Percentiles rank a stretch among this genome's conserved stretches.
Conservation (phyloP, 2,113 vertebrate genomes). For the Pampusana beccarii region DNA sequence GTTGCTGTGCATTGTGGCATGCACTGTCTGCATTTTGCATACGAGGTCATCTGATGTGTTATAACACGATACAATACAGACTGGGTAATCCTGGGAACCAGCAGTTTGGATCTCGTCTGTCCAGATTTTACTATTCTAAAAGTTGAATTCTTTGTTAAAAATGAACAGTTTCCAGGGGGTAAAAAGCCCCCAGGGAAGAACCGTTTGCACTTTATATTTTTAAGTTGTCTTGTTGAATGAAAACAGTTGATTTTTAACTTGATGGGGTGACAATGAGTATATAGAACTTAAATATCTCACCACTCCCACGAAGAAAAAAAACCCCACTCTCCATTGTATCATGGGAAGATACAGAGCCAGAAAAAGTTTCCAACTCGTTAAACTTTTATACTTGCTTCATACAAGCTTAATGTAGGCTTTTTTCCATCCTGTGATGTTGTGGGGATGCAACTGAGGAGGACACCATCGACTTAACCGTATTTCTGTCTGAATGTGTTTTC, state of each 20-base stretch:
- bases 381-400: conserved; percentile 62
- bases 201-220: conserved; percentile 59
- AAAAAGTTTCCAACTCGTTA: conserved; percentile 61
- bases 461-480: not conserved
- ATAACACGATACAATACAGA: conserved; percentile 19
- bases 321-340: conserved; percentile 35
- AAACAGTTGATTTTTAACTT: conserved; percentile 56
- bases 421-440: conserved; percentile 16
- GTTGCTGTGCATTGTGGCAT: not conserved
- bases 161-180: conserved; percentile 47
- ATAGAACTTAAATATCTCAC: conserved; percentile 63
- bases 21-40: not conserved
- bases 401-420: conserved; percentile 55
- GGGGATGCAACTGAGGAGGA: not conserved
- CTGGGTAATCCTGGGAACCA: conserved; percentile 53
- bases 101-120: conserved; percentile 17
- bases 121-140: conserved; percentile 53
- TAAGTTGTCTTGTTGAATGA: conserved; percentile 55
- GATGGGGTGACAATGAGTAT: conserved; percentile 57
- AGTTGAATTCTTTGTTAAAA: conserved; percentile 49
- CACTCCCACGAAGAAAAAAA: conserved; percentile 13
- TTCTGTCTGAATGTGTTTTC: not conserved
- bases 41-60: not conserved
- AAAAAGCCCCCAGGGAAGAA: conserved; percentile 41
- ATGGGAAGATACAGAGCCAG: conserved; percentile 57